Evolutionary conservation across 2,888 invertebrate species (phyloP).

Genomic region (Rotaria magnacalcarata): DNA sequence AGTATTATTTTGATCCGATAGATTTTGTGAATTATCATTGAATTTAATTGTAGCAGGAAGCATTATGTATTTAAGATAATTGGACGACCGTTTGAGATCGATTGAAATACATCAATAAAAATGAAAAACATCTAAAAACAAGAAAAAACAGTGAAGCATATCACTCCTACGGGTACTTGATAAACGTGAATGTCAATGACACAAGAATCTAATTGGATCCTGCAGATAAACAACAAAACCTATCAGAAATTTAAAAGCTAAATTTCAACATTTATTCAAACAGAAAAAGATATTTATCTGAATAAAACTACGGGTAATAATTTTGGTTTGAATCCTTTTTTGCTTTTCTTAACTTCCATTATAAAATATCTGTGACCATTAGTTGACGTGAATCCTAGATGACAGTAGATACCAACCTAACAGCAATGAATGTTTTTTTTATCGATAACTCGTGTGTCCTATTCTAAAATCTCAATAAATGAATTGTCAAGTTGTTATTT

Average conservation of each 20-base stretch:
- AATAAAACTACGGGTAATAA: neutral
- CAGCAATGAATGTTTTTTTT: too few relatives aligned
- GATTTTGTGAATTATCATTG: too few relatives aligned
- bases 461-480: too few relatives aligned
- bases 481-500: too few relatives aligned
- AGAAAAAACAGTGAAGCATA: neutral
- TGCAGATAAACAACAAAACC: neutral
- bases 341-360: neutral
- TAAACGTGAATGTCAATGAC: too few relatives aligned
- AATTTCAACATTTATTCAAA: neutral
- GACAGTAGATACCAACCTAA: neutral
- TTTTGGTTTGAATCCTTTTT: neutral
- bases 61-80: neutral
- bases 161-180: too few relatives aligned
- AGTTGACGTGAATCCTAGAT: neutral
- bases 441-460: too few relatives aligned
- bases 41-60: neutral
- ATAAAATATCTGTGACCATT: neutral
- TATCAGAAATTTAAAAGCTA: neutral
- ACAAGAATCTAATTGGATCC: neutral
- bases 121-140: neutral
- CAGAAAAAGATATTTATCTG: neutral
- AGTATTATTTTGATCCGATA: neutral
- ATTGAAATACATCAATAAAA: neutral
- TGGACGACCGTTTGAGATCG: neutral